Evolutionary conservation across 2,797 vertebrate species (phyloP), one percentile per base, ranked within the genome.

Genomic region (Micromesistius poutassou): DNA sequence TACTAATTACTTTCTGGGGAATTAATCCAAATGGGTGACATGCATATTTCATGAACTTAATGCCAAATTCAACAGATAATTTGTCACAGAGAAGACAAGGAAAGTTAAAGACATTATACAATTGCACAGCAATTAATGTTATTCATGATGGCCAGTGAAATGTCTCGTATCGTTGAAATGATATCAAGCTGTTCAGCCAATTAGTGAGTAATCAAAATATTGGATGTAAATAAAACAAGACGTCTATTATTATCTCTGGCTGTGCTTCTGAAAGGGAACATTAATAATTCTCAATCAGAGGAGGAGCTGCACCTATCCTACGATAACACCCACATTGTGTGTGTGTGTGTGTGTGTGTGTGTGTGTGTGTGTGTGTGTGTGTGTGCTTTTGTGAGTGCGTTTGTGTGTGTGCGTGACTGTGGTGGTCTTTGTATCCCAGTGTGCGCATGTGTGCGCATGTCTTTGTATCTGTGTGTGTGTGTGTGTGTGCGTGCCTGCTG

Each of bases 1-100:
- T 71, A 30, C 70, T 30, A 71, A 71, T 71, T 71, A 33, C 70
- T 71, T 33, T 71, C 25, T 50, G 79, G 79, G 72, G 31, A 71
- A 31, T 71, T 71, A 30, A 71, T 71, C 19, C 70, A 71, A 71
- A 71, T 71, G 25, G 68, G 10, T 30, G 70, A 33, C 28, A 71
- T 71, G 30, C 70, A 30, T 33, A 33, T 30, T 71, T 71, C 31
- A 30, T 71, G 62, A 68, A 13, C 71, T 36, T 22, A 62, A 50
- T 76, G 72, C 72, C 25, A 62, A 22, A 19, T 62, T 36, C 13
- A 42, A 30, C 42, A 74, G 68, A 30, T 5, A 31, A 71, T 71
- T 30, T 71, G 68, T 71, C 68, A 30, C 70, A 33, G 28, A 30
- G 10, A 33, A 31, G 31, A 33, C 70, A 30, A 25, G 28, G 1